These are phyloP conservation scores for Erebia epiphron DNA, from an alignment of 2,888 invertebrate species.

Conservation along the genomic window DNA sequence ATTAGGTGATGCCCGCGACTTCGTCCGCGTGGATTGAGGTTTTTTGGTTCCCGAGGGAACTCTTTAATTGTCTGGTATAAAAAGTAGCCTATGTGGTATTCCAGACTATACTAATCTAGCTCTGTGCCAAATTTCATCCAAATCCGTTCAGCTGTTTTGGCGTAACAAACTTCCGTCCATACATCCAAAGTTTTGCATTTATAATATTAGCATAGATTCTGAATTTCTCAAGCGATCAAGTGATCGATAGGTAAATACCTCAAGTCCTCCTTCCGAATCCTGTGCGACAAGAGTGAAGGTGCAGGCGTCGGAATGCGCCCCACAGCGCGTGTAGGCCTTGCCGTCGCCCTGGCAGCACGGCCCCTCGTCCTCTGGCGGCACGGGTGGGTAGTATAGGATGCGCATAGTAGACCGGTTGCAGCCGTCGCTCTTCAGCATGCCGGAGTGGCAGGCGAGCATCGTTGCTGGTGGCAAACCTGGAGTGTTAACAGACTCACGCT, in stretches of 20 bases:
- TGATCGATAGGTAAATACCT: conserved; percentile 61
- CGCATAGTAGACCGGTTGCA: conserved; percentile 87
- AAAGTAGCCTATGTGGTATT: too few species aligned
- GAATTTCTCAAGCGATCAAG: too few species aligned
- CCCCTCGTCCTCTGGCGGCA: conserved; percentile 83
- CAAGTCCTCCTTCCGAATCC: conserved; percentile 89
- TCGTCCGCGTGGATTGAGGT: too few species aligned
- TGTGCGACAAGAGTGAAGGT: conserved; percentile 89
- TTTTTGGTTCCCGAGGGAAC: too few species aligned
- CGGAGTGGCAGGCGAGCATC: conserved; percentile 85
- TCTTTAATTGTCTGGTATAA: too few species aligned
- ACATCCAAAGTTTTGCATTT: too few species aligned
- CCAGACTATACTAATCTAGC: too few species aligned
- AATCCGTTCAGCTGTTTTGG: too few species aligned
- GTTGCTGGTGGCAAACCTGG: conserved; percentile 83
- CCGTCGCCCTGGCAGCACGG: conserved; percentile 64
- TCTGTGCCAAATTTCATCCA: too few species aligned
- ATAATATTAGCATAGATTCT: too few species aligned
- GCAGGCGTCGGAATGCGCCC: conserved; percentile 89
- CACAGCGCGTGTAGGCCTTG: conserved; percentile 83
- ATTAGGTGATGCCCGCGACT: too few species aligned
- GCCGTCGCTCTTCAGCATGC: conserved; percentile 85
- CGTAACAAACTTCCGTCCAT: too few species aligned
- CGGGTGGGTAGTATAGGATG: conserved; percentile 88
- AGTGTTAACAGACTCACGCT: neutral